Evolutionary conservation across 2,797 vertebrate species (phyloP), one percentile per base, ranked within the genome.

Genomic region (Telmatherina bonti): DNA sequence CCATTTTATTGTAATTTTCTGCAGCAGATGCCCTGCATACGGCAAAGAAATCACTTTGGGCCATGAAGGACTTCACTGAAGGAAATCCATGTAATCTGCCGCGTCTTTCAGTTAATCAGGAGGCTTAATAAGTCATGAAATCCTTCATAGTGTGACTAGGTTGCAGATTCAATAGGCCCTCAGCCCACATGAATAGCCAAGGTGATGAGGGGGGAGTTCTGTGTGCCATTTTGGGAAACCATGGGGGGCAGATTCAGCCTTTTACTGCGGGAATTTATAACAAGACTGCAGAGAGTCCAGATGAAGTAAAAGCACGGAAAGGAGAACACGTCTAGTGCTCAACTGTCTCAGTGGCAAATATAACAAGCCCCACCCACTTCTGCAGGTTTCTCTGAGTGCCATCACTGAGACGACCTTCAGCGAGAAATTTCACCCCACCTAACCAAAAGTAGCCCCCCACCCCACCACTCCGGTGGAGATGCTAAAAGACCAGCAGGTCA

Each of bases 61-160:
- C 83, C 87, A 84, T 87, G 85, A 89, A 87, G 84, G 84, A 81
- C 83, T 82, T 72, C 74, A 76, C 63, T 80, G 85, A 80, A 78
- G 83, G 85, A 81, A 85, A 84, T 81, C 86, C 75, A 65, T 84
- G 82, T 87, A 75, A 87, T 83, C 76, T 84, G 74, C 78, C 13
- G 7, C 20, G n/a, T 80, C 72, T 79, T 53, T 60, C 71, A 76
- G 56, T 82, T 81, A 81, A 88, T 90, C 83, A 82, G 13, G 3
- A 72, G 59, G 73, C 75, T 85, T 87, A 90, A 88, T 83, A 84
- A 88, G 56, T 89, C 84, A 85, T 87, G 74, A 85, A 86, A 88
- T 88, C 72, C 53, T 56, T 83, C 61, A 76, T 12, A 59, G 68
- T 78, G 78, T 79, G 76, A 82, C 72, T 31, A 33, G 78, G 76